phyloP scores from a whole-genome alignment of 2,888 invertebrate species.

The Lasioglossum oenotherae region DNA sequence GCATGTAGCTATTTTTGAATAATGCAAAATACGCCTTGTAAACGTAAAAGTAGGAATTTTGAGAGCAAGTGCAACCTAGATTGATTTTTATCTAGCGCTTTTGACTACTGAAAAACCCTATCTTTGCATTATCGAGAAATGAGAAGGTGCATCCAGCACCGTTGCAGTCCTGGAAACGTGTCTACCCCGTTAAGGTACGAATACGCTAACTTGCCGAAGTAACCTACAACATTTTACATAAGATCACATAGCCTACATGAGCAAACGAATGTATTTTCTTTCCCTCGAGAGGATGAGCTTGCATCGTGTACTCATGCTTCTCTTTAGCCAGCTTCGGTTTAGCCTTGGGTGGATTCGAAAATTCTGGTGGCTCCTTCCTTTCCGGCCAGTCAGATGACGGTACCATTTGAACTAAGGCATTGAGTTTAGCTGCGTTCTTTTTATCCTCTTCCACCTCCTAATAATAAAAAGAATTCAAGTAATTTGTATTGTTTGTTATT shows the following conservation, averaged over 20 bases:
- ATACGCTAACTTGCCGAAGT: neutral
- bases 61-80: too few species aligned
- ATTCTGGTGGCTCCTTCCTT: constrained; percentile 81
- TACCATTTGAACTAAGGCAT: constrained; percentile 83
- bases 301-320: constrained; percentile 70
- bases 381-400: constrained; percentile 84
- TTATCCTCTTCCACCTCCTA: constrained; percentile 85
- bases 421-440: constrained; percentile 83
- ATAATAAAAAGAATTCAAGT: neutral
- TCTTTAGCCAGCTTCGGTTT: constrained; percentile 67
- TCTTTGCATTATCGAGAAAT: too few species aligned
- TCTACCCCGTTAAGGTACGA: neutral
- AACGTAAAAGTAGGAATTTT: too few species aligned
- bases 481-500: neutral
- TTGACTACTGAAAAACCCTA: too few species aligned
- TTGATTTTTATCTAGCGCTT: too few species aligned
- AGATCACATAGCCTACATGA: constrained; percentile 68
- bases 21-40: too few species aligned
- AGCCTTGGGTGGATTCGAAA: constrained; percentile 72
- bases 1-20: too few species aligned
- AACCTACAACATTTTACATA: neutral
- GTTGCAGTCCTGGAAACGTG: too few species aligned
- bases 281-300: constrained; percentile 73
- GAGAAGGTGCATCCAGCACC: too few species aligned
- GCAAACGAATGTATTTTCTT: constrained; percentile 78